Evolutionary conservation across 1,140 invertebrate genomes (phyloP).

Genomic region (Tribolium castaneum): DNA sequence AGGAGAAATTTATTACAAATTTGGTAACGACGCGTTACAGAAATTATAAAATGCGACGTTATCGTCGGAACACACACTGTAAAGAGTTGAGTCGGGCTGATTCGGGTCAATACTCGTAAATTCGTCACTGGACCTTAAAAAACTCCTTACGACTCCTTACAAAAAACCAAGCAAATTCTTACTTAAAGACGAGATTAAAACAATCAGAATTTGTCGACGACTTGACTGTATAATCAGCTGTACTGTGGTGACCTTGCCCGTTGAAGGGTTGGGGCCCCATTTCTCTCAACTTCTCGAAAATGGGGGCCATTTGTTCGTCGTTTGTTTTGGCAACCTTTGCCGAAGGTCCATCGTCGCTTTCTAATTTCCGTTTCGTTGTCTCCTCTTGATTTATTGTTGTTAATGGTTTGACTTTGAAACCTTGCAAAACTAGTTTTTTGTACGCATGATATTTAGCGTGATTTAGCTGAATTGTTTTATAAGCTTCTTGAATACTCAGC

Average conservation of each 20-base stretch:
- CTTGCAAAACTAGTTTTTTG: neutral
- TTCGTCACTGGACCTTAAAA: neutral
- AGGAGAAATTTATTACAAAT: neutral
- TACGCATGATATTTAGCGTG: neutral
- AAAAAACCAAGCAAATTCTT: neutral
- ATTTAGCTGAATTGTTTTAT: neutral
- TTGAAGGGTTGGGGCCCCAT: neutral
- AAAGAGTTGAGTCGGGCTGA: neutral
- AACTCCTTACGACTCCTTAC: neutral
- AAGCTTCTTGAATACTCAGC: neutral
- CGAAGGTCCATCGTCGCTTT: neutral
- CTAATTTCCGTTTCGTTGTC: neutral
- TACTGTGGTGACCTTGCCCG: neutral
- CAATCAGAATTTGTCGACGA: neutral
- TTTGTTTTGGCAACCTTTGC: neutral
- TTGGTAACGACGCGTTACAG: neutral
- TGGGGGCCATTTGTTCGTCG: neutral
- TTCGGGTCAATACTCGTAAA: neutral
- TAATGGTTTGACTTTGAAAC: neutral
- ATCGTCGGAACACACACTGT: neutral
- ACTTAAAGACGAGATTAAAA: neutral
- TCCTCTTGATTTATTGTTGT: neutral
- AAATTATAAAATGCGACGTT: slow-evolving; percentile 4
- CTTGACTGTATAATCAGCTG: neutral
- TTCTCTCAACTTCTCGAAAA: slow-evolving; percentile 2